These are phyloP conservation scores for Etheostoma nigrum DNA, from an alignment of 2,797 vertebrate genomes.

Conservation along the genomic window DNA sequence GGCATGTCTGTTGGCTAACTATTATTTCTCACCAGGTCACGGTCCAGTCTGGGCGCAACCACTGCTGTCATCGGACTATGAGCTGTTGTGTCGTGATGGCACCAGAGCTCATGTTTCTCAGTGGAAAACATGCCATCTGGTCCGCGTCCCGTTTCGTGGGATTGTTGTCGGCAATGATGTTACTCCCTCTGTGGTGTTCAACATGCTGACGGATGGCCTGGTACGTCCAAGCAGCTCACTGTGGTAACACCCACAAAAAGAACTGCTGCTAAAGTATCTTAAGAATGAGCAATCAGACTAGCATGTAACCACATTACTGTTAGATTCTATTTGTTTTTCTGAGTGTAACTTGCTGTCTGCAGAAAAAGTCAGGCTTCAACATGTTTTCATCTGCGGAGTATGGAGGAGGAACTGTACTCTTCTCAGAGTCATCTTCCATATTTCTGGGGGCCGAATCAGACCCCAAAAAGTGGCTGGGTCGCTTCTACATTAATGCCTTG, in stretches of 20 bases:
- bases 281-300: not conserved
- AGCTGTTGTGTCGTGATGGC: constrained; percentile 91
- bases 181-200: constrained; percentile 82
- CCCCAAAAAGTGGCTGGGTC: constrained; percentile 90
- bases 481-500: constrained; percentile 84
- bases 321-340: not conserved
- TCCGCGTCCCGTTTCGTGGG: constrained; percentile 88
- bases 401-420: constrained; percentile 85
- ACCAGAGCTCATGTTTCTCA: constrained; percentile 78
- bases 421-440: constrained; percentile 86
- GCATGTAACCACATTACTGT: not conserved
- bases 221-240: constrained; percentile 76
- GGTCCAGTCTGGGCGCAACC: constrained; percentile 80
- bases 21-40: constrained; percentile 69
- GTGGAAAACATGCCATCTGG: constrained; percentile 90
- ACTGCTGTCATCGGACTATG: constrained; percentile 84
- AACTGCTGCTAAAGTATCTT: not conserved
- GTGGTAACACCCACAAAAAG: not conserved
- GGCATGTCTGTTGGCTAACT: not conserved
- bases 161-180: constrained; percentile 84
- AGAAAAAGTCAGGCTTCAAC: constrained; percentile 83
- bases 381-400: constrained; percentile 89
- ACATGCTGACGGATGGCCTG: constrained; percentile 88
- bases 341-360: constrained; percentile 13
- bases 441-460: constrained; percentile 80